A percentile compares a stretch with the other conserved stretches of the same genome.
Conservation (phyloP, 2,888 invertebrate species). For the Clistopyga incitator region DNA sequence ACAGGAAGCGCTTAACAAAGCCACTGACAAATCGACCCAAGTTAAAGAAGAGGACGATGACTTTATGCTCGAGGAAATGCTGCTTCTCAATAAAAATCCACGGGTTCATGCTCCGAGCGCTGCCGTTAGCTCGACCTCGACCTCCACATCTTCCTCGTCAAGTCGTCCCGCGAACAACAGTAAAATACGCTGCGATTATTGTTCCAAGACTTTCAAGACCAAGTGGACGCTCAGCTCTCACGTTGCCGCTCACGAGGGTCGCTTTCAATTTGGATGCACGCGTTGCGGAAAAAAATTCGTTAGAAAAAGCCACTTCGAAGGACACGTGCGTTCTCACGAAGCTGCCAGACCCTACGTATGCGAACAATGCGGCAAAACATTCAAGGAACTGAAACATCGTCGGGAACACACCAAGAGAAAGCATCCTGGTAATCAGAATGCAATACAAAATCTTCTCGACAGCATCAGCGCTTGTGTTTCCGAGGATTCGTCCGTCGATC, state of each 20-base stretch:
- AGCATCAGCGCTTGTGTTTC: constrained; percentile 80
- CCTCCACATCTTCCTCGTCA: constrained; percentile 54
- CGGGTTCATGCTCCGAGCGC: constrained; percentile 49
- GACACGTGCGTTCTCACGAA: constrained; percentile 82
- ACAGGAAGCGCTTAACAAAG: constrained; percentile 65
- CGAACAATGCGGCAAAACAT: constrained; percentile 82
- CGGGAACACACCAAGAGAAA: constrained; percentile 82
- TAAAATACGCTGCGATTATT: constrained; percentile 81
- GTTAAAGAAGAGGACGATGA: constrained; percentile 72
- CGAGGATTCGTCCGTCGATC: constrained; percentile 78
- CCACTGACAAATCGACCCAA: constrained; percentile 42
- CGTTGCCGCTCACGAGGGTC: constrained; percentile 83
- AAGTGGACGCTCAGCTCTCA: constrained; percentile 83
- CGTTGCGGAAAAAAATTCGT: constrained; percentile 83
- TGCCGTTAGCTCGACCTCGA: constrained; percentile 34
- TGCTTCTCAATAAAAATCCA: constrained; percentile 77
- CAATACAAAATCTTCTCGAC: constrained; percentile 80
- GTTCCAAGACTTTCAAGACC: constrained; percentile 82
- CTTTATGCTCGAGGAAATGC: constrained; percentile 81
- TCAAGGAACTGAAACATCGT: constrained; percentile 82
- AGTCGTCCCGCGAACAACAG: constrained; percentile 54
- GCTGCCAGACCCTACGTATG: constrained; percentile 82
- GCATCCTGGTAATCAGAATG: constrained; percentile 78
- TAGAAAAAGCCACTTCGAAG: constrained; percentile 83
- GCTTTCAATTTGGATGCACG: constrained; percentile 82